Base-by-base conservation (phyloP, 2,113 vertebrate genomes). In the Scartelaos histophorus region DNA sequence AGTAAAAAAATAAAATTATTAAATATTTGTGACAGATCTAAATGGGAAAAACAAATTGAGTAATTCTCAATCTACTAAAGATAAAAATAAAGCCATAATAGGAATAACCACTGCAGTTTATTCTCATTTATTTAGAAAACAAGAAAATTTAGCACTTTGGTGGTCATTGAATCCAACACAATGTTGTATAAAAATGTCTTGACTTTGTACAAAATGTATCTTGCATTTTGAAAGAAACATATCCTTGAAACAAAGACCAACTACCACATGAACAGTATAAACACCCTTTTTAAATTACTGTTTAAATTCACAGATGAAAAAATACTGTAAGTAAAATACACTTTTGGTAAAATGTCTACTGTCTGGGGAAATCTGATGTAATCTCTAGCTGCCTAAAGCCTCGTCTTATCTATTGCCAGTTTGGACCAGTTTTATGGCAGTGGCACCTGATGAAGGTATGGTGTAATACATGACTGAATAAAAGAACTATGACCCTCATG, bases 71-170 rank as follows among this genome's bases (percentile, higher is more conserved):
- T 56, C 9, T 9, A 56, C 53, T 21, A 1, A 56, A 56, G 53
- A 7, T 56, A 7, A 56, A n/a, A 56, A 21, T 56, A 56, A 21
- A n/a, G 13, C 57, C 22, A 60, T 25, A 19, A 56, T 22, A 11
- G n/a, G 1, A 24, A 58, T 0, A 61, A 61, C 15, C 17, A 61
- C 6, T 34, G 13, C 7, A 38, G 61, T 5, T 43, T 38, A 34
- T n/a, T 38, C 61, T 64, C 9, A 53, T 92, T 91, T 90, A 91
- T 91, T 89, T 65, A 58, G 65, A 85, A 87, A 86, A 75, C 73
- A 72, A 74, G 3, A 46, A 71, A 69, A 51, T 61, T 2, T 21
- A 71, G 25, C 15, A 34, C 25, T 61, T 61, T 61, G 58, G 58
- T 61, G 58, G 58, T 19, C 58, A 58, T 24, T 61, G 70, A 73